Evolutionary conservation across 2,888 invertebrate genomes (phyloP), one percentile per base, ranked within the genome.

Genomic region (Isoperla grammatica): DNA sequence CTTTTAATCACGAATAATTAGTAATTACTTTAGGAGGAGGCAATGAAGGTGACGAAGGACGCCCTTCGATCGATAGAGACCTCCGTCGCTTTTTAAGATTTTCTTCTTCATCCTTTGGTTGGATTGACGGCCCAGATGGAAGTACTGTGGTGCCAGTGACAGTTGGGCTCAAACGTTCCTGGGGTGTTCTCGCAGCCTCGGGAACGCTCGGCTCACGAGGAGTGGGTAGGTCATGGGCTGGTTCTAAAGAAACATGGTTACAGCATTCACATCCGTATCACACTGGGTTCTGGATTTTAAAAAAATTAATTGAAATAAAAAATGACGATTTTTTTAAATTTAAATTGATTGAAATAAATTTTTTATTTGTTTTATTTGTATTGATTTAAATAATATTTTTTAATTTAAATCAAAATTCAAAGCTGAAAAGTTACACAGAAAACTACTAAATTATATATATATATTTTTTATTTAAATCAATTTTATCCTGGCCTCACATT

Each of bases 211-310:
- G 65, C 8, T 61, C 53, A 56, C 63, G 50, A 20, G 61, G 58
- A 12, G 63, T 57, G 29, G 69, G 65, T 20, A 66, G 65, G 54
- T 67, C 67, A 17, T 59, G 22, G 23, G 66, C 65, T 48, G 61
- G 54, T 19, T 62, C 65, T 56, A 65, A 65, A 59, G 66, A 66
- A 54, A 61, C 61, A 65, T 66, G 65, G 17, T 46, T 58, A 62
- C 65, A 66, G n/a, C 64, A 15, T 9, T 9, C 46, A 8, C 8
- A 19, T 39, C 11, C 39, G 15, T 13, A 45, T 11, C 6, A 45
- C 11, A 45, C n/a, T 15, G n/a, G 6, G 6, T 45, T 15, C 15
- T 19, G 37, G 37, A 37, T 37, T 37, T 11, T 37, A 6, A 37
- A 42, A n/a, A 42, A n/a, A n/a, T n/a, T n/a, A n/a, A n/a, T n/a